These are phyloP conservation scores for Megalops cyprinoides DNA, from an alignment of 2,797 vertebrate genomes.

Conservation along the genomic window DNA sequence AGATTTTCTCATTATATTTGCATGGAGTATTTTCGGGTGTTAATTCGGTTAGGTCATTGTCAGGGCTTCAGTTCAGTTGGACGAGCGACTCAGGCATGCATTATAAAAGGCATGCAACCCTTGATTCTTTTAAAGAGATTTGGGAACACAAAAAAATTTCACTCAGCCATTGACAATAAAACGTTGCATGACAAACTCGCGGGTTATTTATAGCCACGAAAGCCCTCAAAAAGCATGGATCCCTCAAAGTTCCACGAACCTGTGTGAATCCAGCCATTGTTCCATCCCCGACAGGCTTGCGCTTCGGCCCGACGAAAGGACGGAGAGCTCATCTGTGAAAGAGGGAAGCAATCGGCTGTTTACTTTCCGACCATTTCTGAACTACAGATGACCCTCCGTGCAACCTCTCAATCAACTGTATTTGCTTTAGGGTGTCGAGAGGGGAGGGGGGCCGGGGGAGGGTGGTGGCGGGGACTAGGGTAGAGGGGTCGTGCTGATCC, in stretches of 20 bases:
- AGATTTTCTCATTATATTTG: slow-evolving; percentile 25
- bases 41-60: slow-evolving; percentile 23
- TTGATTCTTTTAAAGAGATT: neutral
- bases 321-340: slow-evolving; percentile 32
- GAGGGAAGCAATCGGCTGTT: slow-evolving; percentile 57
- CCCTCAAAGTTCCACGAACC: neutral
- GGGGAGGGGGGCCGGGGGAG: slow-evolving; percentile 31
- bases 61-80: neutral
- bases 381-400: slow-evolving; percentile 70
- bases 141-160: neutral
- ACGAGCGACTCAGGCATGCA: neutral
- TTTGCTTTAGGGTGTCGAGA: slow-evolving; percentile 74
- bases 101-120: slow-evolving; percentile 6
- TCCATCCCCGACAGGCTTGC: slow-evolving; percentile 16
- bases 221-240: slow-evolving; percentile 22
- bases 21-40: slow-evolving; percentile 12
- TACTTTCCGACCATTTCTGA: slow-evolving; percentile 69
- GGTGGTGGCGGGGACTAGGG: no score
- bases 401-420: slow-evolving; percentile 68
- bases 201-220: slow-evolving; percentile 9
- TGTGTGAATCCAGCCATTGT: slow-evolving; percentile 10
- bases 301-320: neutral
- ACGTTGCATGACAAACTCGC: neutral
- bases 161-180: neutral
- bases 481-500: slow-evolving; percentile 42